phyloP scores from a whole-genome alignment of 2,888 invertebrate species.

The Amphiduros pacificus region DNA sequence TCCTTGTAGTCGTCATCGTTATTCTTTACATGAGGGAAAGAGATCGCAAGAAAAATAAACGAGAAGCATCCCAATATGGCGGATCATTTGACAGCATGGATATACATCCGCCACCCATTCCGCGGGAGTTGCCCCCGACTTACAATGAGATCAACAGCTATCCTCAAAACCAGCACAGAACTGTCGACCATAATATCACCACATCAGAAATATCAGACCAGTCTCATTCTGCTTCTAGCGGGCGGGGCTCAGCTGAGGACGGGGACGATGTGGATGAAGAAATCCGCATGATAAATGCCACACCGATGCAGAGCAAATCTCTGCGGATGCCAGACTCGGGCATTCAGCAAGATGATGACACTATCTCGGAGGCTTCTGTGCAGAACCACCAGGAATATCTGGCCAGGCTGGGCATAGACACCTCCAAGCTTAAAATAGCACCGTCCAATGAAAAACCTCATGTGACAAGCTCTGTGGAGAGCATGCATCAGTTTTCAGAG shows the following conservation, averaged over 20 bases:
- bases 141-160: conserved; percentile 37
- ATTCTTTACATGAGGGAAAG: conserved; percentile 70
- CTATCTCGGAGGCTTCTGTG: conserved; percentile 71
- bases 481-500: conserved; percentile 88
- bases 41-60: conserved; percentile 64
- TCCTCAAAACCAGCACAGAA: background rate
- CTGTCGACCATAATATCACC: conserved; percentile 32
- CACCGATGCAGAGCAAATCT: conserved; percentile 53
- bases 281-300: conserved; percentile 95
- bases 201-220: conserved; percentile 89
- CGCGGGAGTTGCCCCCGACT: conserved; percentile 25
- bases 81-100: conserved; percentile 63
- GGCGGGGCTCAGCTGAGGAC: conserved; percentile 93
- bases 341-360: conserved; percentile 66
- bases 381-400: conserved; percentile 79
- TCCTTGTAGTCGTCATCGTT: conserved; percentile 79
- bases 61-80: conserved; percentile 33
- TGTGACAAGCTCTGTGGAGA: conserved; percentile 67
- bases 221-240: conserved; percentile 93
- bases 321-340: conserved; percentile 70
- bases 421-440: conserved; percentile 21
- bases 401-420: conserved; percentile 87
- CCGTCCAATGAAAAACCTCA: conserved; percentile 6
- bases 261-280: conserved; percentile 96
- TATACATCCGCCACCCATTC: conserved; percentile 81